Conservation (phyloP, 2,113 vertebrate species). For the Prunella himalayana region DNA sequence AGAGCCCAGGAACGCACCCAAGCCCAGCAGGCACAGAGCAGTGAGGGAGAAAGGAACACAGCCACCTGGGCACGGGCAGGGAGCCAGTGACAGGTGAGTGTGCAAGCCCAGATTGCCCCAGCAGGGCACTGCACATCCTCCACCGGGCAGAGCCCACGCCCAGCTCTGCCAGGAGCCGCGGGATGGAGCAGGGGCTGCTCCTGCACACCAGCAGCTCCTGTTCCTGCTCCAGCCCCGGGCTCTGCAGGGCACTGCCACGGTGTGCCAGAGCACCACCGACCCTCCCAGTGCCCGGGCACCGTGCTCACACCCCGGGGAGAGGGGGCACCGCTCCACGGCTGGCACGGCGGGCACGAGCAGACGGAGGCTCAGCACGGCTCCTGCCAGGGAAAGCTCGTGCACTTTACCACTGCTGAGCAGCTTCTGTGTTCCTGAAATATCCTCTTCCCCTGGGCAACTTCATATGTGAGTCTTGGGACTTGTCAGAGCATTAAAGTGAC, state of each 20-base stretch:
- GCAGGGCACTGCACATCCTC: accelerated
- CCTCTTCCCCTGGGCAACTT: conserved; percentile 47
- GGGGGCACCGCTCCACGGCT: background rate
- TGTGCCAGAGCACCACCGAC: background rate
- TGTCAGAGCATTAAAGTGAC: conserved; percentile 24
- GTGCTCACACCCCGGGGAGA: background rate
- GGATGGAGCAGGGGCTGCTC: background rate
- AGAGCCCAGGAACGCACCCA: accelerated
- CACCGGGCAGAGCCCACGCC: background rate
- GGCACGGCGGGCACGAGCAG: background rate
- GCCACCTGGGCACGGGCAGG: accelerated
- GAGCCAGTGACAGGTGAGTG: accelerated
- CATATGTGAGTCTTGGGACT: background rate
- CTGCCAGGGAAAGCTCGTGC: conserved; percentile 30
- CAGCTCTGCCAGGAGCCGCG: background rate
- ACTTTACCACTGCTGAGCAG: conserved; percentile 33
- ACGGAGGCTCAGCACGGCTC: conserved; percentile 22
- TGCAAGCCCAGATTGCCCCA: background rate
- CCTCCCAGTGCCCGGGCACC: background rate
- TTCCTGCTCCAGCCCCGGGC: background rate
- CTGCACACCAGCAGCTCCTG: background rate
- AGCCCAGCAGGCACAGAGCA: background rate
- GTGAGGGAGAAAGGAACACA: background rate
- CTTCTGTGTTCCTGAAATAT: conserved; percentile 47
- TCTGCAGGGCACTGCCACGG: background rate